Percentiles rank a stretch among this genome's conserved stretches.
Evolutionary conservation across 2,113 vertebrate genomes (phyloP).

Genomic region (Sceloporus undulatus): DNA sequence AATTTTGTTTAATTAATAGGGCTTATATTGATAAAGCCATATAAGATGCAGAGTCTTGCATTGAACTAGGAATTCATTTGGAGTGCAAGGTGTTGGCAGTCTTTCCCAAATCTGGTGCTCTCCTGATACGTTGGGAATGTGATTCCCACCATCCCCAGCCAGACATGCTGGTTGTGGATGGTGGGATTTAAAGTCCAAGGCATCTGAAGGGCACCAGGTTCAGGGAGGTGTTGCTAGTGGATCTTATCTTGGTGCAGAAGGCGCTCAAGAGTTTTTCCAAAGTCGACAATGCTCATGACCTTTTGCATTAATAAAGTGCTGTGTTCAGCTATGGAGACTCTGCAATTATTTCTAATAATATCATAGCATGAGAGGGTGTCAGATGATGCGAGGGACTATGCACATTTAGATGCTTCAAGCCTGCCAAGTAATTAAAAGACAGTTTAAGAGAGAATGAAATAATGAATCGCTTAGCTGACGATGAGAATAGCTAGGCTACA

Average conservation of each 20-base stretch:
- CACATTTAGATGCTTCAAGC: conserved; percentile 30
- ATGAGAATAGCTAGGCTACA: conserved; percentile 15
- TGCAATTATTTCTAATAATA: conserved; percentile 44
- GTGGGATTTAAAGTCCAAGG: neutral
- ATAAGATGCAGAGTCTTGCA: neutral
- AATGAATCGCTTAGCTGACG: conserved; percentile 34
- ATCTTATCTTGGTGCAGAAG: neutral
- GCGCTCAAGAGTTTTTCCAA: conserved; percentile 18
- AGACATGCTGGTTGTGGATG: neutral
- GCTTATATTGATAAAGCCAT: neutral
- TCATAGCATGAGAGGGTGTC: conserved; percentile 8
- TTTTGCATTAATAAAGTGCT: conserved; percentile 29
- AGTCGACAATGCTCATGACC: conserved; percentile 1
- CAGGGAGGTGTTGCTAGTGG: neutral
- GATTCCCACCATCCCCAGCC: neutral
- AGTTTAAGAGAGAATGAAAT: conserved; percentile 46
- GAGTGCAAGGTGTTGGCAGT: no score
- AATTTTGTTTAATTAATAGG: neutral
- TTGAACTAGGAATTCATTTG: neutral
- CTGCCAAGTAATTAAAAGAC: conserved; percentile 43
- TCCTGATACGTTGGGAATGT: neutral
- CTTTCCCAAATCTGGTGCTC: neutral
- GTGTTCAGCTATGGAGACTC: neutral
- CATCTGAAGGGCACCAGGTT: neutral
- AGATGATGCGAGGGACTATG: conserved; percentile 29